Evolutionary conservation across 2,113 vertebrate genomes (phyloP).

Genomic region (Hippocampus zosterae): DNA sequence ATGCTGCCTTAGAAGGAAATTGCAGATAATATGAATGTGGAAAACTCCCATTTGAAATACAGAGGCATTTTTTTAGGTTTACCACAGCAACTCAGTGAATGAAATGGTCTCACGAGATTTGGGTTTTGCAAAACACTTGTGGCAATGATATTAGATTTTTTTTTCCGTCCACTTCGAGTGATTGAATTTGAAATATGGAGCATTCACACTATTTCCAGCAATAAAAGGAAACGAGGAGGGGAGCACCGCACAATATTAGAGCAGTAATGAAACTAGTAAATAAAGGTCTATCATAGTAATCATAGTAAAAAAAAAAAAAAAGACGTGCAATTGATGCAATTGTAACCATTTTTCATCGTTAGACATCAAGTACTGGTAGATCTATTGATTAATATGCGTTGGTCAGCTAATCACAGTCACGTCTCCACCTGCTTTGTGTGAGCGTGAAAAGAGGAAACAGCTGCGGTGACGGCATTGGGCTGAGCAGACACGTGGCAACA

Average conservation of each 20-base stretch:
- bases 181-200: slow-evolving; percentile 24
- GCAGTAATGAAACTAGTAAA: background rate
- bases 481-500: slow-evolving; percentile 28
- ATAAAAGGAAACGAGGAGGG: background rate
- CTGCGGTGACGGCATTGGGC: slow-evolving; percentile 41
- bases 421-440: slow-evolving; percentile 49
- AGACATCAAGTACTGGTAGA: background rate
- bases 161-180: slow-evolving; percentile 17
- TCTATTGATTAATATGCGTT: slow-evolving; percentile 33
- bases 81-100: slow-evolving; percentile 35
- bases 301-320: background rate
- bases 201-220: background rate
- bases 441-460: slow-evolving; percentile 52
- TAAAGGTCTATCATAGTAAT: background rate
- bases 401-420: slow-evolving; percentile 6
- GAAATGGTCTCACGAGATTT: slow-evolving; percentile 40
- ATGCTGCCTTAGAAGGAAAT: slow-evolving; percentile 39
- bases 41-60: slow-evolving; percentile 49
- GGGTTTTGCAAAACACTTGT: slow-evolving; percentile 30
- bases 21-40: slow-evolving; percentile 47
- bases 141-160: slow-evolving; percentile 30
- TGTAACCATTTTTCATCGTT: background rate
- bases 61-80: slow-evolving; percentile 49
- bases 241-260: background rate
- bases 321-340: background rate